phyloP scores from a whole-genome alignment of 2,888 invertebrate species.

The Drosophila longiperda region DNA sequence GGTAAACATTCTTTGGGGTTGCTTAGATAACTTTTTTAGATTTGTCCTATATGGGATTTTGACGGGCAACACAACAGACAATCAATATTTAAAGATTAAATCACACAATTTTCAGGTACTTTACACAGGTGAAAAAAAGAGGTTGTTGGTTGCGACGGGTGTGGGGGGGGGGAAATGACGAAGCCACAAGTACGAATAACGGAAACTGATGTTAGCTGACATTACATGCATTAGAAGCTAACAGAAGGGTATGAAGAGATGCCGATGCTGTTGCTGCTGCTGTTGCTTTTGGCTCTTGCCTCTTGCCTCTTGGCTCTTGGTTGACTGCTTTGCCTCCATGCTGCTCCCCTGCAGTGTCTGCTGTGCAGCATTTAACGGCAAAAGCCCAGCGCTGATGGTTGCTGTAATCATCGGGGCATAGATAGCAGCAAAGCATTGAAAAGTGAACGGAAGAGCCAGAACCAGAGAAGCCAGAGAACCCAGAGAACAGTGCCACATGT shows the following conservation, averaged over 20 bases:
- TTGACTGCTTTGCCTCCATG: neutral
- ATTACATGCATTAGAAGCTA: constrained; percentile 79
- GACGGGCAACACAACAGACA: constrained; percentile 24
- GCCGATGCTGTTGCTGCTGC: constrained; percentile 21
- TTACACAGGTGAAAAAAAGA: constrained; percentile 26
- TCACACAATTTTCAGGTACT: constrained; percentile 42
- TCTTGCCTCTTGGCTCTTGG: neutral
- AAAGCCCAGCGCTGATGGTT: constrained; percentile 65
- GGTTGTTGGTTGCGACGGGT: neutral
- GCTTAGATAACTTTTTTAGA: neutral
- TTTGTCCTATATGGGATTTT: neutral
- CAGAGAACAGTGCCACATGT: constrained; percentile 46
- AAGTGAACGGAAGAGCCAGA: constrained; percentile 50
- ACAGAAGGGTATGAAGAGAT: constrained; percentile 52
- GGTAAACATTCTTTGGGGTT: neutral
- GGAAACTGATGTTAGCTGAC: constrained; percentile 76
- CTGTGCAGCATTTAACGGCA: constrained; percentile 57
- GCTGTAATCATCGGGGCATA: constrained; percentile 73
- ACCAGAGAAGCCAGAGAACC: constrained; percentile 12
- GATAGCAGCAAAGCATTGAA: constrained; percentile 62
- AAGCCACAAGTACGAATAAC: constrained; percentile 35
- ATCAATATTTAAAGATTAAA: constrained; percentile 57
- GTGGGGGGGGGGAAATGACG: constrained; percentile 1
- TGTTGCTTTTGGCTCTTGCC: neutral
- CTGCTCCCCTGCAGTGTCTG: constrained; percentile 34